Conservation (phyloP, 1,140 invertebrate genomes). For the Drosophila nikananu region DNA sequence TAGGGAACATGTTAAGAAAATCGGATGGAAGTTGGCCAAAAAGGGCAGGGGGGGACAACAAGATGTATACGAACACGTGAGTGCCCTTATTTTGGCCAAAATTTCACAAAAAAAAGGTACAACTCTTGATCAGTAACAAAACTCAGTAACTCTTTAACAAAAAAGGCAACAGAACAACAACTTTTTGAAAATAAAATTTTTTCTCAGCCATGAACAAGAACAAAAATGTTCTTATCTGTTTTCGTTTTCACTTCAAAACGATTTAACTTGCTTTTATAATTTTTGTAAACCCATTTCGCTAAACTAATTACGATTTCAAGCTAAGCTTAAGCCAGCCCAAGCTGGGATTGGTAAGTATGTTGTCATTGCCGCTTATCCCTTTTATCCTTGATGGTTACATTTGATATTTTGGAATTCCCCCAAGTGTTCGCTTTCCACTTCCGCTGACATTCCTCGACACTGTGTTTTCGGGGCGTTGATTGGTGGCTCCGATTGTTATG, state of each 20-base stretch:
- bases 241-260: neutral
- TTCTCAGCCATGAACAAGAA: neutral
- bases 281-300: neutral
- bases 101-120: too few relatives aligned
- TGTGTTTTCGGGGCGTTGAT: slow-evolving; percentile 31
- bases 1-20: slow-evolving; percentile 10
- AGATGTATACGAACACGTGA: neutral
- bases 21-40: neutral
- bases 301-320: neutral
- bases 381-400: neutral
- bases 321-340: neutral
- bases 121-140: neutral
- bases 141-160: too few relatives aligned
- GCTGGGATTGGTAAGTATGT: neutral
- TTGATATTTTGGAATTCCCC: neutral
- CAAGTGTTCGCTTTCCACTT: neutral
- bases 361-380: neutral
- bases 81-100: neutral
- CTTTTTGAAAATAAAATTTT: neutral
- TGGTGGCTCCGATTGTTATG: slow-evolving; percentile 36
- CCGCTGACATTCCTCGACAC: slow-evolving; percentile 24
- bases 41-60: neutral
- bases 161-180: neutral
- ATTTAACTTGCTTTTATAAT: too few relatives aligned
- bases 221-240: neutral